phyloP scores from a whole-genome alignment of 1,140 invertebrate species.

The Megalonaias nervosa region DNA sequence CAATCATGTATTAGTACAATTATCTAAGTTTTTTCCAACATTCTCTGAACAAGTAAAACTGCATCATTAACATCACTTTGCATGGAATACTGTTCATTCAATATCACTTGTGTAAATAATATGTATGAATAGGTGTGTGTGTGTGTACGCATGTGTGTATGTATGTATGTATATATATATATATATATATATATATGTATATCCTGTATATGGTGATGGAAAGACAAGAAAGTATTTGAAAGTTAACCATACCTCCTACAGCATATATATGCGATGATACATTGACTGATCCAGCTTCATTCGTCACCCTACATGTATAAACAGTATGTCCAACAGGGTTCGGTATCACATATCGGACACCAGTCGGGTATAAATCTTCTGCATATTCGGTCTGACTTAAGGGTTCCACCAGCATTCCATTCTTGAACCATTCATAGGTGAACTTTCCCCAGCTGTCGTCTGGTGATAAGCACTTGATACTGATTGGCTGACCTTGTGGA shows the following conservation, averaged over 20 bases:
- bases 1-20: background rate
- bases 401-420: constrained; percentile 21
- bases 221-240: background rate
- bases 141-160: too few relatives aligned
- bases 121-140: too few relatives aligned
- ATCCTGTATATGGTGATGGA: background rate
- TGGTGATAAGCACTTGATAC: constrained; percentile 43
- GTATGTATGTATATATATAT: too few relatives aligned
- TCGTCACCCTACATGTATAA: constrained; percentile 49
- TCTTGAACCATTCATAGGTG: constrained; percentile 43
- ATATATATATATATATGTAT: too few relatives aligned
- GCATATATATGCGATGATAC: constrained; percentile 38
- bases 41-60: too few relatives aligned
- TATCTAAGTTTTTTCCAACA: too few relatives aligned
- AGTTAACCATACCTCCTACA: constrained; percentile 22
- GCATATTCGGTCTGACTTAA: constrained; percentile 27
- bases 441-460: constrained; percentile 49
- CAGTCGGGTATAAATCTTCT: constrained; percentile 47
- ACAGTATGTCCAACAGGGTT: constrained; percentile 13
- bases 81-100: too few relatives aligned
- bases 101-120: too few relatives aligned
- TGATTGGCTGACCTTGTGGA: constrained; percentile 16
- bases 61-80: too few relatives aligned
- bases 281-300: constrained; percentile 40
- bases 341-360: constrained; percentile 33